Percentiles rank a stretch among this genome's conserved stretches.
These are phyloP conservation scores for Luperina testacea DNA, from an alignment of 2,888 invertebrate genomes.

Conservation along the genomic window DNA sequence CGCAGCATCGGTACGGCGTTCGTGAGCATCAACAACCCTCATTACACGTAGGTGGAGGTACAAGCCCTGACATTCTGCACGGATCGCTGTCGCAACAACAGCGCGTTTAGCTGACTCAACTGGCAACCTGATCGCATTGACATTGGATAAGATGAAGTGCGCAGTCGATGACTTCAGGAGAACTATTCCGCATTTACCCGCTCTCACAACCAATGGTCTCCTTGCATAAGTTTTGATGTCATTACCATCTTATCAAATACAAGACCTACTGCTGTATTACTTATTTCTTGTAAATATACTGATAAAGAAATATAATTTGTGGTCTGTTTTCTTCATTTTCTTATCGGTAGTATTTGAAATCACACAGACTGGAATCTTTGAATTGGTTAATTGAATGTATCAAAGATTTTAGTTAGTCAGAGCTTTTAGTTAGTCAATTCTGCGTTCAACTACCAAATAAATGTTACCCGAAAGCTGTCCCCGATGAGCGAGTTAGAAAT, in stretches of 20 bases:
- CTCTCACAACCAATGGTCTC: constrained; percentile 79
- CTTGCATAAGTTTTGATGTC: constrained; percentile 39
- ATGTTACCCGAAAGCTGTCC: background rate
- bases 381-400: background rate
- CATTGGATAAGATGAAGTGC: constrained; percentile 91
- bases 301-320: background rate
- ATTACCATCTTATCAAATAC: background rate
- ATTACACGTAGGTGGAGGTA: constrained; percentile 83
- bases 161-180: constrained; percentile 89
- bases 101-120: constrained; percentile 90
- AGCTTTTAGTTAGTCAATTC: background rate
- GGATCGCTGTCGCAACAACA: constrained; percentile 89
- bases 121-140: constrained; percentile 89
- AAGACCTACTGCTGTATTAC: background rate
- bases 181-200: constrained; percentile 88
- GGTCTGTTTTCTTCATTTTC: background rate
- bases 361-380: background rate
- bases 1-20: constrained; percentile 90
- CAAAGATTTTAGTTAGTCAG: background rate
- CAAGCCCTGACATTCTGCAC: constrained; percentile 86
- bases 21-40: constrained; percentile 92
- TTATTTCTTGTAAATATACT: background rate
- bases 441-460: background rate
- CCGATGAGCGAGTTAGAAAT: background rate
- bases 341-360: background rate